These are phyloP conservation scores for Pygoscelis antarcticus DNA, from an alignment of 2,113 vertebrate species.

Conservation along the genomic window DNA sequence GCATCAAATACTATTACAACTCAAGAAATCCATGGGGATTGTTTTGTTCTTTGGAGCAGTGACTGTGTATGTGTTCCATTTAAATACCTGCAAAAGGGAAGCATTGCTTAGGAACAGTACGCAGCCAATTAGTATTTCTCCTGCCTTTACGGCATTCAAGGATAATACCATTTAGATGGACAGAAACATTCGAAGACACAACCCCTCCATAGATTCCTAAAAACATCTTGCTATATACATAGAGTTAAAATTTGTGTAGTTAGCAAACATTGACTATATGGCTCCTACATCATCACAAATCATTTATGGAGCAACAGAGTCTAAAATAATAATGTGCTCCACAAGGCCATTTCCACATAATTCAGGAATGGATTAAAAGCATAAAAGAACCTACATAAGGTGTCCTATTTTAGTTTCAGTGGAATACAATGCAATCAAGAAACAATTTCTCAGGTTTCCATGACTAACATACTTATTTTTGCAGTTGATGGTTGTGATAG, in stretches of 20 bases:
- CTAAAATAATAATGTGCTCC: background rate
- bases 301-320: background rate
- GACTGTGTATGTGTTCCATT: background rate
- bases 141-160: background rate
- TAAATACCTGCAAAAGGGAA: background rate
- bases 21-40: background rate
- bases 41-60: background rate
- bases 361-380: background rate
- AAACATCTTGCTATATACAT: background rate
- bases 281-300: background rate
- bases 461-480: background rate
- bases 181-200: background rate
- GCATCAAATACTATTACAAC: background rate
- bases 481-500: background rate
- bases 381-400: background rate
- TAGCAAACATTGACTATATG: background rate
- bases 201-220: background rate
- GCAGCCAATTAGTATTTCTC: background rate
- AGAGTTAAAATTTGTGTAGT: background rate
- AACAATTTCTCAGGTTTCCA: background rate
- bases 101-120: background rate
- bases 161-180: background rate
- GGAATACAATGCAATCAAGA: background rate
- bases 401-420: background rate
- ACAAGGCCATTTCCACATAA: background rate